Base-by-base conservation (phyloP, 2,797 vertebrate species). In the Setipinna tenuifilis region DNA sequence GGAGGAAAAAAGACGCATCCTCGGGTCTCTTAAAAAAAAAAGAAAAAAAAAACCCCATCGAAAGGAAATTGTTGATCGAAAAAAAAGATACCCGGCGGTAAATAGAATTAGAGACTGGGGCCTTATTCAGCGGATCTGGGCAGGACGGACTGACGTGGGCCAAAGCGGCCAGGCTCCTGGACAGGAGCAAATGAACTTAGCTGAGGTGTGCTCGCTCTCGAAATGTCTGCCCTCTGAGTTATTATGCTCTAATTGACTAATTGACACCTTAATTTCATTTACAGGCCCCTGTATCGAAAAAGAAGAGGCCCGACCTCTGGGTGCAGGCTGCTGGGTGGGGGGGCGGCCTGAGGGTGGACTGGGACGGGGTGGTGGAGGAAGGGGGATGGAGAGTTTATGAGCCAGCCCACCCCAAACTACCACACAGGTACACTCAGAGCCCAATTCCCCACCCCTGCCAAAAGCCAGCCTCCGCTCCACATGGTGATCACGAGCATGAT, bases 1-100 rank as follows among this genome's bases (percentile, higher is more conserved):
- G 97, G 95, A 97, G 96, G 96, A 95, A 97, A 99, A 98, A 96
- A 97, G 95, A 95, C 35, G 95, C 97, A 98, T 97, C 97, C 95
- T 96, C 95, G 95, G 95, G 95, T 97, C 95, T 95, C 94, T 88
- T 91, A 93, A 90, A 82, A 92, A 93, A 90, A 92, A 93, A 93
- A 90, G 83, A 93, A 94, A 91, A 93, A 93, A 57, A 92, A 93
- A 93, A 94, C 95, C 93, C 93, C 97, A 97, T 96, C 95, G 95
- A 97, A 97, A 97, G 97, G 97, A 96, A 95, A 96, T 95, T 96
- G 95, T 95, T 95, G 95, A 96, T 96, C 95, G 94, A 95, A 95
- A 95, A 95, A 95, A 95, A 95, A 96, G 95, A 96, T 96, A 96
- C 93, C 92, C 92, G 92, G 92, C 86, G 91, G 92, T 94, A 95